These are phyloP conservation scores for Corythoichthys intestinalis DNA, from an alignment of 2,113 vertebrate species.

Conservation along the genomic window DNA sequence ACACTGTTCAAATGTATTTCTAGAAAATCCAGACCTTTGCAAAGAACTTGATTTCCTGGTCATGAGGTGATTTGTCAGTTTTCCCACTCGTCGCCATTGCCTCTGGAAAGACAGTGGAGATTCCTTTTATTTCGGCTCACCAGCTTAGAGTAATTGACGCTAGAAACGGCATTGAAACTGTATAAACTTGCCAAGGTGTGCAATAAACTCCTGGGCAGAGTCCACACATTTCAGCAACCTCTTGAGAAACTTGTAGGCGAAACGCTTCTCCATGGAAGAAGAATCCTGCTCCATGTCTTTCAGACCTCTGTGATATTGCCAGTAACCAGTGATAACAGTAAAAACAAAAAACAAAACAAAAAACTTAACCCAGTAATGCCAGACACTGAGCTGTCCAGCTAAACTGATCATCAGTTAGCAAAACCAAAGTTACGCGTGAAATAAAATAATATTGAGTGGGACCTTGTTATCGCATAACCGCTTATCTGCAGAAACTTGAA, in stretches of 20 bases:
- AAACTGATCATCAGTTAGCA: neutral
- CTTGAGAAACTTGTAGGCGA: constrained; percentile 91
- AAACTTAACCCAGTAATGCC: neutral
- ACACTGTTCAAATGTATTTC: neutral
- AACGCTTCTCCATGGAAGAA: constrained; percentile 94
- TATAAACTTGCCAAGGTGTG: constrained; percentile 84
- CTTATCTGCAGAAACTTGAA: constrained; percentile 93
- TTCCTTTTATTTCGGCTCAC: neutral
- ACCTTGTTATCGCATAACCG: constrained; percentile 78
- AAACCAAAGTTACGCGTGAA: neutral
- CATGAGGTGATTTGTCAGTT: constrained; percentile 92
- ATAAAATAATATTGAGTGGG: neutral
- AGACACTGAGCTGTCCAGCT: neutral
- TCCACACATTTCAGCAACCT: constrained; percentile 90
- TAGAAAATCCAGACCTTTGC: constrained; percentile 81
- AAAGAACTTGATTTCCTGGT: constrained; percentile 98
- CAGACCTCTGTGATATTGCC: constrained; percentile 70
- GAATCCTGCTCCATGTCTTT: constrained; percentile 89
- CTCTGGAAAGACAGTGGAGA: constrained; percentile 71
- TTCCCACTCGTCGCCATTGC: constrained; percentile 93
- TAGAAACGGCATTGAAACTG: neutral
- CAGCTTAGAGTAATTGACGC: neutral
- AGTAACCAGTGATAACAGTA: neutral
- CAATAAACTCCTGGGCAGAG: constrained; percentile 96
- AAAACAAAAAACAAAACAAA: neutral